Evolutionary conservation across 2,113 vertebrate species (phyloP).

Genomic region (Cryptotis parvus): DNA sequence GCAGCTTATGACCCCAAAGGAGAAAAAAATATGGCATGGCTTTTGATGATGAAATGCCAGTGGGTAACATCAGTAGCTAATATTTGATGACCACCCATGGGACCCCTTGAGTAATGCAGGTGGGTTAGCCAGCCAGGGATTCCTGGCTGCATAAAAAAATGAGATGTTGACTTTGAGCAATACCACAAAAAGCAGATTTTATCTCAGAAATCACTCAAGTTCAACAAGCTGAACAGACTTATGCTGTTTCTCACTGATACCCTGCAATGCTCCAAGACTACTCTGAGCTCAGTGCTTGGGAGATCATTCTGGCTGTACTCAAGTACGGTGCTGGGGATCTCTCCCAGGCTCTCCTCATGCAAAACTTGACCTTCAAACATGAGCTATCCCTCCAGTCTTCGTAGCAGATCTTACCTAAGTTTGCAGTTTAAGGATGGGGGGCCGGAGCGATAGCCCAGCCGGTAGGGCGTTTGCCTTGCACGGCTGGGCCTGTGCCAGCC

Average conservation of each 20-base stretch:
- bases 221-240: not conserved
- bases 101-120: not conserved
- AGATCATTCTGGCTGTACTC: too few species aligned
- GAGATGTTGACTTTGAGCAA: not conserved
- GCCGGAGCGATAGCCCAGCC: too few species aligned
- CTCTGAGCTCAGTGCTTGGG: too few species aligned
- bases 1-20: not conserved
- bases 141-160: accelerated
- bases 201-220: not conserved
- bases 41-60: not conserved
- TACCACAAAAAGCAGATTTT: not conserved
- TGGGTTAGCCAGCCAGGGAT: too few species aligned
- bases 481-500: too few species aligned
- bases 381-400: too few species aligned
- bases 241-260: too few species aligned
- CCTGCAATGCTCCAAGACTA: too few species aligned
- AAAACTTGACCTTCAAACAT: too few species aligned
- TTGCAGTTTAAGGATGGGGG: not conserved
- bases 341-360: too few species aligned
- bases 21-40: not conserved
- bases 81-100: not conserved
- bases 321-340: too few species aligned
- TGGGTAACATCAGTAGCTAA: not conserved
- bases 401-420: not conserved
- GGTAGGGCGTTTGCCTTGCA: too few species aligned